Evolutionary conservation across 2,797 vertebrate species (phyloP), one percentile per base, ranked within the genome.

Genomic region (Crocodylus rhombifer): DNA sequence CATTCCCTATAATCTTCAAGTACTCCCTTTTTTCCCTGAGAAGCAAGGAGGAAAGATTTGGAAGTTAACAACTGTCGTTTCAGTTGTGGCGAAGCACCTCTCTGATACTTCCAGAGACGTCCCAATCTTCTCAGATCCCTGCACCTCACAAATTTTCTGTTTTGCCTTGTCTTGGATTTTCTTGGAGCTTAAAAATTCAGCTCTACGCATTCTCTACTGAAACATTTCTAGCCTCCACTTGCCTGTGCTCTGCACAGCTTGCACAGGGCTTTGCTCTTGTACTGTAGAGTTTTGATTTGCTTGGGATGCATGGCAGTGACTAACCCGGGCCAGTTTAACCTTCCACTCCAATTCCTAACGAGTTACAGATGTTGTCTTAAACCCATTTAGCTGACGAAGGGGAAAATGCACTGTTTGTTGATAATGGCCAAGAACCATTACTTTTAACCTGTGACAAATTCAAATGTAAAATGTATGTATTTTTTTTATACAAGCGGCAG

Each of bases 241-340:
- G 76, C 80, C 5, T 8, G 62, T 84, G 84, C 88, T n/a, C 20
- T 7, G 92, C 89, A 23, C 80, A 56, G 84, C 84, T 82, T 64
- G 62, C 55, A 0, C 2, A 57, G 90, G 88, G 65, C 2, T 71
- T 77, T 78, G 75, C 20, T 73, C 36, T 7, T 69, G 6, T 5
- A 74, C 95, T 90, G 87, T 80, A 91, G 87, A 91, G 91, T 92
- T 95, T 78, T 14, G 78, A 26, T 20, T 51, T n/a, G 91, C 16
- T 33, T 26, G 10, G 75, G 64, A 16, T 6, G 0, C 91, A 17
- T 2, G 1, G 77, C 71, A 36, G 73, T 11, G 58, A 89, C 94
- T 81, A 78, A 90, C 93, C 90, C 65, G 69, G 79, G 73, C 90
- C 75, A 12, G 42, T 13, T 4, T 80, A 57, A 91, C 95, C 95